Base-by-base conservation (phyloP, 1,140 invertebrate genomes). In the Trypoxylus dichotomus region DNA sequence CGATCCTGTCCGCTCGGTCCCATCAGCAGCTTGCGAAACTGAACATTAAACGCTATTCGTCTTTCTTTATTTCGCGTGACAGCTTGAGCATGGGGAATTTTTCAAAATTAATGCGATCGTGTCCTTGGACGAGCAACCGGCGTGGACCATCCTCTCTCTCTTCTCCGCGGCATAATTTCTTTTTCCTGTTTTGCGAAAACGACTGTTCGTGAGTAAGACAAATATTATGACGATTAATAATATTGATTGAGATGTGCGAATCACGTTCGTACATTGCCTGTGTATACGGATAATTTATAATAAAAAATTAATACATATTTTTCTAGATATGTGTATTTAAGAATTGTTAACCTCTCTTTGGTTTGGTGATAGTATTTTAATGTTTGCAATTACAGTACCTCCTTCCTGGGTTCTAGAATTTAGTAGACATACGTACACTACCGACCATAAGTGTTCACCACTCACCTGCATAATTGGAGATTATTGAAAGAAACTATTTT, bases 21-120 rank as follows among this genome's bases (percentile, higher is more conserved):
- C 10, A 63, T 47, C 8, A 27, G n/a, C 19, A 25, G 19, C n/a
- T 21, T 63, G 60, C 60, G 21, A 63, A 63, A 63, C 21, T 63
- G 21, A 21, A 63, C 60, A 63, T 63, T 63, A 63, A 63, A 24
- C n/a, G 19, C 60, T 63, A 63, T 63, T 63, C 21, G 25, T 63
- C 60, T 63, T 24, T 24, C 60, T 63, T 63, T 63, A 63, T 63
- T 63, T 63, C 21, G 19, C 6, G 13, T 63, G 60, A 21, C 60
- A 63, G 60, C 21, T 47, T 27, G 60, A 63, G 60, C 60, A 27
- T 25, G 60, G 60, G 60, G 21, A 63, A 63, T 63, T 63, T 63
- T 63, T 63, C 25, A 27, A 63, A 63, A 63, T 63, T 63, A 63
- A 63, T 63, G 60, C 60, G n/a, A 24, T 5, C 60, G 60, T 27